Percentiles rank a stretch among this genome's conserved stretches.
Evolutionary conservation across 2,113 vertebrate genomes (phyloP).

Genomic region (Neolamprologus sp.): DNA sequence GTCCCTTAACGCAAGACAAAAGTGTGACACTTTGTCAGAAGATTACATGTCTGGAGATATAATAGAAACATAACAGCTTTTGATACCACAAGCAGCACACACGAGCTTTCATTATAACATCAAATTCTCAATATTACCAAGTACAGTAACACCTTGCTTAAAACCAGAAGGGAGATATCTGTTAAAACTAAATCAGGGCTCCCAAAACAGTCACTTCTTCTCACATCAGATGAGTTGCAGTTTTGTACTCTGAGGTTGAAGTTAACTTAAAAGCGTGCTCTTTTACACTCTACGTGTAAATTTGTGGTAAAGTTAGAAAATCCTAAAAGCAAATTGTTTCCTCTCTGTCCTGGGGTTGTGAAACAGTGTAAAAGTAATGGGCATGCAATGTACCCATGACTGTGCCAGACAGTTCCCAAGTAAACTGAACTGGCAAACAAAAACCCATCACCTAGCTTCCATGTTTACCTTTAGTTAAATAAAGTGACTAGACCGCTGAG

Average conservation of each 20-base stretch:
- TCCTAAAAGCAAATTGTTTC: not conserved
- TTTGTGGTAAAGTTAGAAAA: not conserved
- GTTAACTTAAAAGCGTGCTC: not conserved
- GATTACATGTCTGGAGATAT: not conserved
- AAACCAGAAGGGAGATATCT: not conserved
- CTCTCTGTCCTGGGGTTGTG: not conserved
- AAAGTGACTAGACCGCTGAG: not conserved
- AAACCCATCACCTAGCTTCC: conserved; percentile 15
- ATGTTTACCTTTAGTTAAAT: conserved; percentile 32
- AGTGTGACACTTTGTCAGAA: not conserved
- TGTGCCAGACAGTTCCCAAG: conserved; percentile 16
- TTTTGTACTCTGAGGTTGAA: not conserved
- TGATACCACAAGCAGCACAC: not conserved
- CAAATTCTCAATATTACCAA: not conserved
- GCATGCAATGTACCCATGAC: not conserved
- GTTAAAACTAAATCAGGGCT: not conserved
- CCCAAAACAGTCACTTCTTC: not conserved
- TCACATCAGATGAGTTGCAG: not conserved
- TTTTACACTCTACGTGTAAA: not conserved
- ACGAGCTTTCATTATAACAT: not conserved
- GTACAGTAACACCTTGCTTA: not conserved
- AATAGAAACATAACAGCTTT: not conserved
- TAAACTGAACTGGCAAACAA: conserved; percentile 35
- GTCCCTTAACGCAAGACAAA: not conserved
- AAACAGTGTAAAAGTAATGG: not conserved